Evolutionary conservation across 2,797 vertebrate genomes (phyloP).

Genomic region (Atherinosoma microstoma): DNA sequence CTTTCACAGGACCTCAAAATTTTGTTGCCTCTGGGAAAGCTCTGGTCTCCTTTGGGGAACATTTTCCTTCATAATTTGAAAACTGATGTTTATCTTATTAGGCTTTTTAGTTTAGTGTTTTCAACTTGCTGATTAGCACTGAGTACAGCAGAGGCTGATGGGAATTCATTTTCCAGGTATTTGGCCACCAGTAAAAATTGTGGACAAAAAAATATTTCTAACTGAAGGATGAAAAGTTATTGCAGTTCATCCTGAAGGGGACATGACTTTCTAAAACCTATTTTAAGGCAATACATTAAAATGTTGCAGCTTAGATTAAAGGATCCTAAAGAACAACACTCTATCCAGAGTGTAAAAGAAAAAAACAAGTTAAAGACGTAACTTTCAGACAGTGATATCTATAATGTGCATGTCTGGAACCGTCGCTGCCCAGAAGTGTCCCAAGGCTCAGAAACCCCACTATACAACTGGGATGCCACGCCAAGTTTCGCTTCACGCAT

Average conservation of each 20-base stretch:
- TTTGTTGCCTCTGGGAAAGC: background rate
- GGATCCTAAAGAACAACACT: background rate
- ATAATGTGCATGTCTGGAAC: too few relatives aligned
- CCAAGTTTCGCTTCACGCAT: too few relatives aligned
- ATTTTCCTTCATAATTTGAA: background rate
- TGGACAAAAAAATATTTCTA: background rate
- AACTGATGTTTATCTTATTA: background rate
- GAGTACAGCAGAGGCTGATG: background rate
- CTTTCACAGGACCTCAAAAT: background rate
- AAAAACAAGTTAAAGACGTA: background rate
- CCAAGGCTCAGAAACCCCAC: too few relatives aligned
- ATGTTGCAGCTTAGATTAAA: background rate
- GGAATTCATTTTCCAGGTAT: too few relatives aligned
- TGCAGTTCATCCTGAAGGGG: background rate
- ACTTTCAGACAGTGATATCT: too few relatives aligned
- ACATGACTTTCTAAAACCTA: background rate
- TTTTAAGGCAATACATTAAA: background rate
- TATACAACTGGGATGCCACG: too few relatives aligned
- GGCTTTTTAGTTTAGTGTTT: background rate
- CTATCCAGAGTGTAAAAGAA: background rate
- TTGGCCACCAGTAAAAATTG: background rate
- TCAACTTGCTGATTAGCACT: background rate
- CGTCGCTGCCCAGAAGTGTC: too few relatives aligned
- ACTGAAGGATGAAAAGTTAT: background rate
- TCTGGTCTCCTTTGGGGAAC: background rate